Conservation (phyloP, 2,797 vertebrate genomes). For the Acanthopagrus latus region DNA sequence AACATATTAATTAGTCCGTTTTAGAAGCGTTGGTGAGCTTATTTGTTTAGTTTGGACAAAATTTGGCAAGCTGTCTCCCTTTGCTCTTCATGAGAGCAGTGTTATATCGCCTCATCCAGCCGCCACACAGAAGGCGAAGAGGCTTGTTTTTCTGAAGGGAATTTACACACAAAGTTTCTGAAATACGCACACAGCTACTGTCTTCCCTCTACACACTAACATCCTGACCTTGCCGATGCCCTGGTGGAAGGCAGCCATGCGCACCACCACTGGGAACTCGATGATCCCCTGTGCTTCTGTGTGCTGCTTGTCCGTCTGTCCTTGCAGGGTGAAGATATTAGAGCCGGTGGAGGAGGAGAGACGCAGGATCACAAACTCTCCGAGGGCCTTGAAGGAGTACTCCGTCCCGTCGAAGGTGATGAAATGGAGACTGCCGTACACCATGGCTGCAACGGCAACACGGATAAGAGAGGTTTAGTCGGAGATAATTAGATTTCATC, state of each 20-base stretch:
- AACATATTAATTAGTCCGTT: background rate
- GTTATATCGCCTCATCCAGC: background rate
- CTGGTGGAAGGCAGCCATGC: slow-evolving; percentile 88
- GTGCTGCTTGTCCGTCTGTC: slow-evolving; percentile 78
- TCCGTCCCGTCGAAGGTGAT: slow-evolving; percentile 86
- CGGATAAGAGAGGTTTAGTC: background rate
- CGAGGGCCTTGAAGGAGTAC: slow-evolving; percentile 87
- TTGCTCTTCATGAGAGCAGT: background rate
- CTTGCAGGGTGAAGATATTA: slow-evolving; percentile 90
- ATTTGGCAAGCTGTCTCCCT: background rate
- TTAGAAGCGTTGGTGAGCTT: background rate
- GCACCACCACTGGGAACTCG: slow-evolving; percentile 81
- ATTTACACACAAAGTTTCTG: background rate
- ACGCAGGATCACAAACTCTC: slow-evolving; percentile 87
- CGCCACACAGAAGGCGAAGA: background rate
- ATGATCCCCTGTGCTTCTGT: slow-evolving; percentile 62
- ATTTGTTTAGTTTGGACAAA: background rate
- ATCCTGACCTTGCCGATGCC: slow-evolving; percentile 86
- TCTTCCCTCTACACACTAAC: slow-evolving; percentile 19
- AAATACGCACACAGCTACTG: background rate
- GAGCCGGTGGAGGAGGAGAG: slow-evolving; percentile 86
- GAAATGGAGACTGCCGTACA: slow-evolving; percentile 88
- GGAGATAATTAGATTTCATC: no score
- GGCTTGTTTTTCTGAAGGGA: background rate
- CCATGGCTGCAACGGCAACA: slow-evolving; percentile 77